These are phyloP conservation scores for Phenganax marumi DNA, from an alignment of 92 coral and sea anemone genomes.

Conservation along the genomic window DNA sequence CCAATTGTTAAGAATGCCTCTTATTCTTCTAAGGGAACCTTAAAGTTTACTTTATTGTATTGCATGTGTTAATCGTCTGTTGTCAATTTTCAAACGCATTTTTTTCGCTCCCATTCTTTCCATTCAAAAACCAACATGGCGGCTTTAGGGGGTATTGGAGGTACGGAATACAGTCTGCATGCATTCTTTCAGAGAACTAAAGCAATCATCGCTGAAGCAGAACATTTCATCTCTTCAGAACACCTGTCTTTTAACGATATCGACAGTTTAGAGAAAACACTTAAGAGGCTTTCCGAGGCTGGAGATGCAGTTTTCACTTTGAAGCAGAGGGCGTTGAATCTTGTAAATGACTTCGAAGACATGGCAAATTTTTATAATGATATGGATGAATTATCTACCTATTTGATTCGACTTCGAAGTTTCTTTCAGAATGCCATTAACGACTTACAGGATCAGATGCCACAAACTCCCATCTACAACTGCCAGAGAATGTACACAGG, in stretches of 20 bases:
- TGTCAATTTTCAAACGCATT: no score
- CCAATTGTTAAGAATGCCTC: no score
- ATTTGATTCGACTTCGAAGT: constrained; percentile 48
- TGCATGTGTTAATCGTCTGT: no score
- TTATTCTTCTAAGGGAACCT: no score
- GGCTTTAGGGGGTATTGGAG: constrained; percentile 53
- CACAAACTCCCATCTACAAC: constrained; percentile 24
- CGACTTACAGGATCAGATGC: constrained; percentile 36
- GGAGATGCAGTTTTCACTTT: constrained; percentile 62
- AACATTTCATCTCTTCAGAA: constrained; percentile 53
- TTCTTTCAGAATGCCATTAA: constrained; percentile 49
- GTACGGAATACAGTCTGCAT: constrained; percentile 52
- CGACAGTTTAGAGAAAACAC: constrained; percentile 52
- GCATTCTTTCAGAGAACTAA: constrained; percentile 41
- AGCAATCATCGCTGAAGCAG: constrained; percentile 61
- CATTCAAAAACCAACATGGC: constrained; percentile 44
- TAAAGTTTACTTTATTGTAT: no score
- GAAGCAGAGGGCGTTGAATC: constrained; percentile 56
- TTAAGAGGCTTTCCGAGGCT: constrained; percentile 66
- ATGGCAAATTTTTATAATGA: constrained; percentile 53
- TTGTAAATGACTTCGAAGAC: constrained; percentile 41
- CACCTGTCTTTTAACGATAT: constrained; percentile 44
- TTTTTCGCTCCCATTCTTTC: no score
- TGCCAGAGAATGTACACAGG: constrained; percentile 61
- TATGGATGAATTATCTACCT: constrained; percentile 59